Evolutionary conservation across 2,888 invertebrate genomes (phyloP), one percentile per base, ranked within the genome.

Genomic region (Acholoe squamosa): DNA sequence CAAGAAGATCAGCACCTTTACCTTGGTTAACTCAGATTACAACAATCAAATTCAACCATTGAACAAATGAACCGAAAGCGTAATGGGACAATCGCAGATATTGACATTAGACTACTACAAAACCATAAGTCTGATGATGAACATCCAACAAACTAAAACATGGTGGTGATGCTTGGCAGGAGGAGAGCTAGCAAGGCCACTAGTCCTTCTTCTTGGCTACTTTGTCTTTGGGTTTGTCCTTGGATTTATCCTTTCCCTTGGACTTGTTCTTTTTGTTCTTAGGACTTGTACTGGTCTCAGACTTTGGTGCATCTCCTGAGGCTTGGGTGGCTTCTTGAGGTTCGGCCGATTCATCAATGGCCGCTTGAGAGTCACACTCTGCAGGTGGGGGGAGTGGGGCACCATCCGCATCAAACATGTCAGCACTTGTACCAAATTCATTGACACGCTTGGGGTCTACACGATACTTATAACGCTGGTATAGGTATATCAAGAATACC

Each of bases 401-500:
- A 28, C 61, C 90, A 56, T 76, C 84, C 43, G 93, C 92, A 25
- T 97, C 96, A 93, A 97, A 97, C 97, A 98, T 98, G 95, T 99
- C 99, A 71, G 98, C 98, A 76, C 98, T 98, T 96, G 98, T 99
- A n/a, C 99, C 99, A 96, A 98, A 99, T 96, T 99, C 99, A 96
- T 99, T 99, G 90, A 98, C 97, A 92, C 99, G 97, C 92, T 97
- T 97, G 91, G 97, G 98, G 96, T 99, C 99, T 80, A 98, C 99
- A 94, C 98, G 98, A 96, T 99, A 99, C 93, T 99, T 99, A 33
- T 51, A 92, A 90, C 52, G n/a, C 91, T 99, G 99, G 96, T 99
- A 99, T 92, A 99, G 97, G 97, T 99, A 99, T 95, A 99, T 98
- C 96, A 99, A 98, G 97, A 99, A 99, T 84, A 99, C 98, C 94